Evolutionary conservation across 2,888 invertebrate species (phyloP), one percentile per base, ranked within the genome.

Genomic region (Nycteola revayana): DNA sequence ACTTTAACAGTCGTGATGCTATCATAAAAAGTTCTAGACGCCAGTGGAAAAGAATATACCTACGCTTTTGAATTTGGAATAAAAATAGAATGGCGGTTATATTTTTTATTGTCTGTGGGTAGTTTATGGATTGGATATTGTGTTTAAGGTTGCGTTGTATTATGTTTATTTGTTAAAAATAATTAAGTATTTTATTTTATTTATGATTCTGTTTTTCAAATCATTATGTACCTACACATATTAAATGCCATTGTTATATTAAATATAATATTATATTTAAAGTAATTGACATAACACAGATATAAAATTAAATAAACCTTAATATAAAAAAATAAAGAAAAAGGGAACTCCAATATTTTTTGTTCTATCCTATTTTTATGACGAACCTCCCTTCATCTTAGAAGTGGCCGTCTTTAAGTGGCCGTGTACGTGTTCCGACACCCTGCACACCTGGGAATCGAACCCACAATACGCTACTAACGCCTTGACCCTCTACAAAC

Each of bases 371-470:
- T 77, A 85, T 84, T 87, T 86, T 87, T 87, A 88, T 88, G 86
- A 86, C 86, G 74, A 63, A 83, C 74, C 78, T 84, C 86, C 87
- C 87, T 86, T 81, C 83, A 79, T 82, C 79, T 81, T 73, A 75
- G 76, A 80, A 77, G 80, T 80, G 76, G 68, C 76, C 72, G 76
- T 77, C 80, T 82, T 81, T 87, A 86, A 87, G 85, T 87, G 84
- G 80, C 66, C 68, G 51, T 71, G 81, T 81, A 87, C 87, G 85
- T 83, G 85, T 67, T 69, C 64, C 75, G 62, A 76, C 84, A 72
- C 80, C 75, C 73, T 65, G 72, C 70, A 75, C 89, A 87, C 89
- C 88, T 88, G 89, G 89, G 89, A 89, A 86, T 89, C 85, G 79
- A 88, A 88, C 78, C 81, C 80, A 69, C 87, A 82, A 82, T 78